Evolutionary conservation across 2,113 vertebrate species (phyloP).

Genomic region (Mixornis gularis): DNA sequence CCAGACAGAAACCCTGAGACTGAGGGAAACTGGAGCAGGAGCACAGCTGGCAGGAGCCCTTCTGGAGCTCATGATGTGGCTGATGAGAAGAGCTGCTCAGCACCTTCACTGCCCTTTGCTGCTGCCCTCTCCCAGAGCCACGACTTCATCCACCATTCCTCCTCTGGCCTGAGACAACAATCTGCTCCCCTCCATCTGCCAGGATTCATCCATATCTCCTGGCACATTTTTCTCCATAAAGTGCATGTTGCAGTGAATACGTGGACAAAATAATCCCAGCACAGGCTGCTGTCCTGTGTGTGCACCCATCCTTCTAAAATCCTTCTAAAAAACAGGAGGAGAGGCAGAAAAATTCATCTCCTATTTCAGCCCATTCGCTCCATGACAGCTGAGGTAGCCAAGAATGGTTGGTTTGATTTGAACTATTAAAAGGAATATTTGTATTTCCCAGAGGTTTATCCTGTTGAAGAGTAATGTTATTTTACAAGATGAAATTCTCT

Average conservation of each 20-base stretch:
- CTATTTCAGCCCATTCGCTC: background rate
- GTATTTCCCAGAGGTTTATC: background rate
- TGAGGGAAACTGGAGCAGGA: background rate
- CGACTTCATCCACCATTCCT: background rate
- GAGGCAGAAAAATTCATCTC: background rate
- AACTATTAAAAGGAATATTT: background rate
- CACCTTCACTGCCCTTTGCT: rapidly evolving
- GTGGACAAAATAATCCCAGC: background rate
- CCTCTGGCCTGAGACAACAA: background rate
- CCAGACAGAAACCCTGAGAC: background rate
- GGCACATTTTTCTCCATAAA: background rate
- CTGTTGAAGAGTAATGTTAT: background rate
- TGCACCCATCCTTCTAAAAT: background rate
- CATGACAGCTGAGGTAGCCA: background rate
- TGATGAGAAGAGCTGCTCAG: background rate
- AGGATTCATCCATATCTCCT: background rate
- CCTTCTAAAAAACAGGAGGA: background rate
- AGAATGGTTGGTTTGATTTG: background rate
- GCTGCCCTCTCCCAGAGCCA: background rate
- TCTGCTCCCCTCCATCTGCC: conserved; percentile 7
- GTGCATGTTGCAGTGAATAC: background rate
- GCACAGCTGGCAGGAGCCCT: background rate
- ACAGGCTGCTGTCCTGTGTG: background rate
- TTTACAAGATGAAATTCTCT: background rate
- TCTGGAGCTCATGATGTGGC: background rate